Evolutionary conservation across 2,113 vertebrate species (phyloP).

Genomic region (Gallinago jamesoni): DNA sequence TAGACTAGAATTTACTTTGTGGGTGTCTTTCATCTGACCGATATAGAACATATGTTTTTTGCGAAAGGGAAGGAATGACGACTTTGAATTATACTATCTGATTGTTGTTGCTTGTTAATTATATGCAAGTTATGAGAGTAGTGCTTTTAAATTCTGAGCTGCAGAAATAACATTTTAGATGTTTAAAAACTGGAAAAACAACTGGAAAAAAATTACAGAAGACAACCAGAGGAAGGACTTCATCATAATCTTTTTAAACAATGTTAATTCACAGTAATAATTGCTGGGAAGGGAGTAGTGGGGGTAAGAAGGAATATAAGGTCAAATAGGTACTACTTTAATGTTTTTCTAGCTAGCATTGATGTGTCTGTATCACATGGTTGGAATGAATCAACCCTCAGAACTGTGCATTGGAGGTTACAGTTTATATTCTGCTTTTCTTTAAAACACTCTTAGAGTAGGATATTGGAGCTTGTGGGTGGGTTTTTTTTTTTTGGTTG

Average conservation of each 20-base stretch:
- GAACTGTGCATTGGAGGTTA: neutral
- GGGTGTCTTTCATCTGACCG: neutral
- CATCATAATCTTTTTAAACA: neutral
- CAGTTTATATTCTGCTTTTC: neutral
- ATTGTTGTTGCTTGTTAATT: neutral
- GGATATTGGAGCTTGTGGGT: neutral
- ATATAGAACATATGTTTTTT: neutral
- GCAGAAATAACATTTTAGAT: neutral
- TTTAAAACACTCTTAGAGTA: neutral
- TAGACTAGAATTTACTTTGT: constrained; percentile 24
- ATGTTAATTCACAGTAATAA: neutral
- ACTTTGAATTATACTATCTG: neutral
- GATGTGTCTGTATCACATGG: neutral
- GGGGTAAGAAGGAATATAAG: neutral
- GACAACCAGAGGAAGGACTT: neutral
- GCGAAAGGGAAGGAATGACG: neutral
- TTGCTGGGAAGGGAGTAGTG: neutral
- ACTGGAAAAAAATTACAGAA: neutral
- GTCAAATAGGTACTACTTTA: neutral
- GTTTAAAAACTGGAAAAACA: neutral
- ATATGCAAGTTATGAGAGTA: neutral
- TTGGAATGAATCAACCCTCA: neutral
- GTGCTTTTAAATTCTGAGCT: neutral
- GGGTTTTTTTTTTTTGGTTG: neutral
- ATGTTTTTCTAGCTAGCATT: neutral